Percentiles rank a stretch among this genome's conserved stretches.
phyloP scores from a whole-genome alignment of 30 jellyfish, hydroid and myxozoan species.

The Hydra vulgaris region DNA sequence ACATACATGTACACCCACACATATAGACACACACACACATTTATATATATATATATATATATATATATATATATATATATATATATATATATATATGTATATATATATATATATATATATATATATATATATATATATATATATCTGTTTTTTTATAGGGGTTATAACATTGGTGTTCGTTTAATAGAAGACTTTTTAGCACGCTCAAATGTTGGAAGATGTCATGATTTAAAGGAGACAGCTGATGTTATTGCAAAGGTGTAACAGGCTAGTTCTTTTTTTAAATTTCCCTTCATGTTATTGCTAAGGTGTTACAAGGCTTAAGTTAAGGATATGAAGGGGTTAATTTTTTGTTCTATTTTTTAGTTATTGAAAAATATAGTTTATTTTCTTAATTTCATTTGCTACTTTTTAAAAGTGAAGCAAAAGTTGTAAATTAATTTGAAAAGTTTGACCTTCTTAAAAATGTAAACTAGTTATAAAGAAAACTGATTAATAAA shows the following conservation, averaged over 20 bases:
- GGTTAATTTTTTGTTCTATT: not conserved
- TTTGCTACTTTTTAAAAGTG: too few relatives aligned
- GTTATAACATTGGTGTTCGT: constrained; percentile 97
- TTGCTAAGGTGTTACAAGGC: too few relatives aligned
- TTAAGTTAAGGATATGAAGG: not conserved
- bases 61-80: not conserved
- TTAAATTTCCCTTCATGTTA: not conserved
- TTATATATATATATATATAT: not conserved
- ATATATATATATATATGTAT: not conserved
- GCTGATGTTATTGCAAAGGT: constrained; percentile 98
- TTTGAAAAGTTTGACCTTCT: not conserved
- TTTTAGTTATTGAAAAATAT: not conserved
- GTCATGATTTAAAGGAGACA: constrained; percentile 92
- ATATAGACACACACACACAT: not conserved
- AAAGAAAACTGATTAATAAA: too few relatives aligned
- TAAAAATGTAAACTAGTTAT: not conserved
- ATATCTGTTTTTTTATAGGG: constrained; percentile 51
- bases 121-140: not conserved
- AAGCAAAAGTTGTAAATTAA: too few relatives aligned
- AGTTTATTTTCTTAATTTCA: too few relatives aligned
- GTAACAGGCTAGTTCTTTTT: too few relatives aligned
- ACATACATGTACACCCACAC: not conserved
- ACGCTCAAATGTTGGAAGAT: constrained; percentile 74
- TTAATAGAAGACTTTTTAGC: constrained; percentile 92
- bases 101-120: not conserved